Evolutionary conservation across 1,140 invertebrate species (phyloP), one percentile per base, ranked within the genome.

Genomic region (Pomacea maculata): DNA sequence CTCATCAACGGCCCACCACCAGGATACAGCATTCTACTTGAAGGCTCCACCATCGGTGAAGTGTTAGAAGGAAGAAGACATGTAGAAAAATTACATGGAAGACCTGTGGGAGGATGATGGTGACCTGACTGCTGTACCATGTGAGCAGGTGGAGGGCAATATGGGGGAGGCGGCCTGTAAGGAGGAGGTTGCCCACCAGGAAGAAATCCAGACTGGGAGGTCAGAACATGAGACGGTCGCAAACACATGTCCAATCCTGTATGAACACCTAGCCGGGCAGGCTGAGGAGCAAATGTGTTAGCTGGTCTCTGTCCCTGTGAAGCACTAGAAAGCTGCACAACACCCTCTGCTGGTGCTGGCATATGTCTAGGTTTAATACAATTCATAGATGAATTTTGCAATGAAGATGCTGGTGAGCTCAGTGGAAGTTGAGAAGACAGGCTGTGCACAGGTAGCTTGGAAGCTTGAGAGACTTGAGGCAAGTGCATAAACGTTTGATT

Each of bases 1-100:
- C 77, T 70, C 17, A 67, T 65, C 70, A 80, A n/a, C 19, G 72
- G 61, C 52, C 75, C 78, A 34, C 29, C 15, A 2, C 61, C 82
- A 11, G 78, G 68, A 14, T 64, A 52, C 29, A 78, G 15, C 77
- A 78, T 34, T 9, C 67, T 54, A 61, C 11, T 17, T 61, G 57
- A 61, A 61, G 57, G 15, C 11, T 61, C 15, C 11, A 61, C 9
- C 57, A 61, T 17, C 9, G 57, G 57, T 61, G 57, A 17, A 61
- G 57, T 61, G 57, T 61, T 61, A 6, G 57, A 61, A 61, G 57
- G 57, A 61, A 61, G 57, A 11, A 61, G 11, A 17, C 57, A 61
- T 6, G 57, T 11, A 17, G 57, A 61, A 61, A 14, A 61, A 61
- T 61, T 61, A 61, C 57, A 61, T 61, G 57, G 57, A 61, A 61